A percentile compares a stretch with the other conserved stretches of the same genome.
phyloP scores from a whole-genome alignment of 1,140 invertebrate genomes.

The Galleria mellonella region DNA sequence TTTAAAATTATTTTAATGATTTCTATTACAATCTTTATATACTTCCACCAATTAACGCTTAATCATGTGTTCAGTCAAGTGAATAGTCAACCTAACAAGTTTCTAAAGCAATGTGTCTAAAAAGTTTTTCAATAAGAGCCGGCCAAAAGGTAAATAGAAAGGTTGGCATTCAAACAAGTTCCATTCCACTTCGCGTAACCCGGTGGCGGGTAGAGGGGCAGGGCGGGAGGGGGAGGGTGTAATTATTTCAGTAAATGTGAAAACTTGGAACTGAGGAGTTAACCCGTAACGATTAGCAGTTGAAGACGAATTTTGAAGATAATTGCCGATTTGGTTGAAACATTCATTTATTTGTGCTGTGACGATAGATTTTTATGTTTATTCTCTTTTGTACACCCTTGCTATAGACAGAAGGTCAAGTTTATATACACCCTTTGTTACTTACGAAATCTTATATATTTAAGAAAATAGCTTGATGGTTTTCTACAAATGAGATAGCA shows the following conservation, averaged over 20 bases:
- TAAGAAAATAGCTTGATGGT: no score
- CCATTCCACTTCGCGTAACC: background rate
- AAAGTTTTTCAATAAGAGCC: conserved; percentile 32
- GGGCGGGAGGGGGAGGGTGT: conserved; percentile 16
- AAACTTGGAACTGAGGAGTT: conserved; percentile 24
- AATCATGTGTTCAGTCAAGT: background rate
- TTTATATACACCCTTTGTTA: no score
- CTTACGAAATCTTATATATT: no score
- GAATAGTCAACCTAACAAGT: conserved; percentile 7
- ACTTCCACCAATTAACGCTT: no score
- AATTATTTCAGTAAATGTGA: conserved; percentile 37
- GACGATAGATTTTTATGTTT: no score
- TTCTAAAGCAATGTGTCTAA: conserved; percentile 20
- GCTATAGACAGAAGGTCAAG: no score
- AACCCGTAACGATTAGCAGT: conserved; percentile 18
- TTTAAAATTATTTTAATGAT: no score
- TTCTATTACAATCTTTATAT: no score
- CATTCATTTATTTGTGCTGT: no score
- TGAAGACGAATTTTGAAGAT: background rate
- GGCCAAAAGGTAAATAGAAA: conserved; percentile 30
- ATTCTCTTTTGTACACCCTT: no score
- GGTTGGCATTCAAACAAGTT: conserved; percentile 25
- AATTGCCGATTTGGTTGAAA: background rate
- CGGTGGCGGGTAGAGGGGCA: background rate
- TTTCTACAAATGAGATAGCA: no score